These are phyloP conservation scores for Trisateles emortualis DNA, from an alignment of 2,888 invertebrate genomes.

Conservation along the genomic window DNA sequence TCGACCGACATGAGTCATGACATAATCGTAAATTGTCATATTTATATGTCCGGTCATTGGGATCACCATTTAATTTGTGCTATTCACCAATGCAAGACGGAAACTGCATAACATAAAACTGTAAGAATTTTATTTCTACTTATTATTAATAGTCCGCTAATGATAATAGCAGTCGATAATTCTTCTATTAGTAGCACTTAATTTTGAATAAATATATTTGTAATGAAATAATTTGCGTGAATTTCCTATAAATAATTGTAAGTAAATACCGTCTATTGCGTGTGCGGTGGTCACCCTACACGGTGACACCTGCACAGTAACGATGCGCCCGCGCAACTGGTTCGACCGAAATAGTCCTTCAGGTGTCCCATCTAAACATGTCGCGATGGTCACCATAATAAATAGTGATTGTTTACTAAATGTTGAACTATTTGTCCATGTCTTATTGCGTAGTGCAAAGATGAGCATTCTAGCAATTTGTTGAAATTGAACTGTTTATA, in stretches of 20 bases:
- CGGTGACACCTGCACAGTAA: constrained; percentile 50
- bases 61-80: not conserved
- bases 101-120: not conserved
- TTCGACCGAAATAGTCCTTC: constrained; percentile 64
- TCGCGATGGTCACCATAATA: constrained; percentile 47
- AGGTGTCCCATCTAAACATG: constrained; percentile 57
- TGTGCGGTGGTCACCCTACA: constrained; percentile 6
- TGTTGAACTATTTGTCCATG: constrained; percentile 41
- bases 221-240: not conserved
- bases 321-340: constrained; percentile 48
- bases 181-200: too few relatives aligned
- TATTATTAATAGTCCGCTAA: not conserved
- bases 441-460: constrained; percentile 33
- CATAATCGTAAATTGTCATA: constrained; percentile 25
- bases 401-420: constrained; percentile 57
- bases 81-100: not conserved
- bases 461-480: constrained; percentile 43
- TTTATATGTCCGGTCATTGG: constrained; percentile 16
- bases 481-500: constrained; percentile 40
- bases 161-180: not conserved
- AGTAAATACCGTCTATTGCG: not conserved
- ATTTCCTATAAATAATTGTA: not conserved
- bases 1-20: not conserved
- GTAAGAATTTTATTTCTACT: not conserved
- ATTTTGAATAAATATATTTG: too few relatives aligned